Base-by-base conservation (phyloP, 64 coral and sea anemone genomes). In the Stichodactyla helianthus region DNA sequence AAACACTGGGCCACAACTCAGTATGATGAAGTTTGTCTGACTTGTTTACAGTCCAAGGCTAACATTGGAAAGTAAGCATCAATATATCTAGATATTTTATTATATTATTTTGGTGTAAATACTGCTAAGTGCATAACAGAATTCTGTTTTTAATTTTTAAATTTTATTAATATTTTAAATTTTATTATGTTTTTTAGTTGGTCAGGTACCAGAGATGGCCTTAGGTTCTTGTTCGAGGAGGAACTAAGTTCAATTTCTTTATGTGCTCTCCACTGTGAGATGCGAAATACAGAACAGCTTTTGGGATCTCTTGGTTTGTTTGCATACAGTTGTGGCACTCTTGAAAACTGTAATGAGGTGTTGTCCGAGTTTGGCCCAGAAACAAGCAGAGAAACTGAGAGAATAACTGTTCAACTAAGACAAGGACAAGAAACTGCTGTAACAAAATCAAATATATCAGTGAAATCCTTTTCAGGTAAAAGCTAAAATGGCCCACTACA, bases 211-310 rank as follows among this genome's bases (percentile, higher is more conserved):
- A 56, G 88, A 25, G 82, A 85, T 90, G 82, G 84, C n/a, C 53
- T 90, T 5, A 78, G 16, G 53, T 84, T 90, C 70, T 14, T 90
- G 0, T 77, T 90, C 26, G 88, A 90, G 10, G 88, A 85, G 64
- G 88, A 89, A 51, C 51, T 90, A 51, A 77, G 82, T 61, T 31
- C 68, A 27, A 68, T 90, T 35, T 20, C 10, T 19, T 81, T 90
- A 25, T 90, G 88, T 77, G 22, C 88, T 59, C 57, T 90, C 51
- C 88, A 90, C 58, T 77, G 88, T 90, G 88, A 84, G 27, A 84
- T 90, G 68, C 23, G 88, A 18, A 90, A 90, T 58, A 84, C 81
- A 0, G 88, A 90, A 20, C 88, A 90, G 54, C 82, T 90, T 54
- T 23, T 90, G 20, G 88, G 88, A 3, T 90, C 82, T 10, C 61